phyloP scores from a whole-genome alignment of 1,140 invertebrate genomes.

The Drosophila guanche region DNA sequence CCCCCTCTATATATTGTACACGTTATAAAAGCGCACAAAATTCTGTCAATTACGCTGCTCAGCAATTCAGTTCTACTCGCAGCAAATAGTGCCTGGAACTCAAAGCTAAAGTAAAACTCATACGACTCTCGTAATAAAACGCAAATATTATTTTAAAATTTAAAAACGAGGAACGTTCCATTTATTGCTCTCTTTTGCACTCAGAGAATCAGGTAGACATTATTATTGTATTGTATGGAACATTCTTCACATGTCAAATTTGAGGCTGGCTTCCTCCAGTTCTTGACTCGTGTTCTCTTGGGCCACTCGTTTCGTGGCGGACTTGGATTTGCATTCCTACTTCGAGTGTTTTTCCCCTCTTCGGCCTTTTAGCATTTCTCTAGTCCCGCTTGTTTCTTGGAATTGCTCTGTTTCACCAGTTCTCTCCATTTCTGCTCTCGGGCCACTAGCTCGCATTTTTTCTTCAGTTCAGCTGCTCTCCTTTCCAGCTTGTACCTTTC shows the following conservation, averaged over 20 bases:
- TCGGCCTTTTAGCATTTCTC: neutral
- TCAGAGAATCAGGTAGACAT: no score
- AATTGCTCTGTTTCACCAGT: no score
- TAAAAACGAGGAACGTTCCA: no score
- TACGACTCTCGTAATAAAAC: conserved; percentile 35
- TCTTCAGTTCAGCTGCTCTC: no score
- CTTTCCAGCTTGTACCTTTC: no score
- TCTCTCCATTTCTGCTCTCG: no score
- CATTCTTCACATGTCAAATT: conserved; percentile 9
- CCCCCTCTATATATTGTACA: no score
- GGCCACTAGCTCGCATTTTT: no score
- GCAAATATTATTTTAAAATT: neutral
- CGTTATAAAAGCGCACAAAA: conserved; percentile 1
- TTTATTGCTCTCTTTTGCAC: no score
- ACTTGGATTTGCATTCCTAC: neutral
- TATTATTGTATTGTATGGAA: no score
- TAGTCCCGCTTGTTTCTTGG: no score
- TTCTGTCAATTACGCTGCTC: conserved; percentile 9
- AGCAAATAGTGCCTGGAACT: conserved; percentile 26
- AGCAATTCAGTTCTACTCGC: neutral
- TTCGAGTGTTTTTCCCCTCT: neutral
- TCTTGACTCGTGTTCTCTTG: conserved; percentile 3
- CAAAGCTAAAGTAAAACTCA: neutral
- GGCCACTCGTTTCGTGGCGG: neutral
- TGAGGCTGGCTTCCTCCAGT: conserved; percentile 16